These are phyloP conservation scores for Dolichomitus sp. DNA, from an alignment of 2,888 invertebrate species.

Conservation along the genomic window DNA sequence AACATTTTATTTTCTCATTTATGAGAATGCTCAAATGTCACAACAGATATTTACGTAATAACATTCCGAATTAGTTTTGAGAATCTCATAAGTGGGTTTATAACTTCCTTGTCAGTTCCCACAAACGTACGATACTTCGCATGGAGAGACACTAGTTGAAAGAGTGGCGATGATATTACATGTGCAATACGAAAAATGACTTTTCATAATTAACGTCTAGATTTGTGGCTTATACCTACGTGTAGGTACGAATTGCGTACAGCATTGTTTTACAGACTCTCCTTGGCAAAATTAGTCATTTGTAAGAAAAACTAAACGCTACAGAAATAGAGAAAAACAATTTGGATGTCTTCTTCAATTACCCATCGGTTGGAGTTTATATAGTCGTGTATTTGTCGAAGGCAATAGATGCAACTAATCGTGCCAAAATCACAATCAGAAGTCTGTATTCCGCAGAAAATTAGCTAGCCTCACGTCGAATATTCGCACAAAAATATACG, in stretches of 20 bases:
- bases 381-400: not conserved
- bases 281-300: not conserved
- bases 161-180: not conserved
- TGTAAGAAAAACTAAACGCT: not conserved
- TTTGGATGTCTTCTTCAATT: not conserved
- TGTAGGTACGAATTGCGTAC: not conserved
- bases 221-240: not conserved
- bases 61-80: conserved; percentile 3
- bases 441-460: conserved; percentile 17
- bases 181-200: conserved; percentile 4
- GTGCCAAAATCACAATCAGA: not conserved
- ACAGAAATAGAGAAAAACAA: not conserved
- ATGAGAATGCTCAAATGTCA: conserved; percentile 37
- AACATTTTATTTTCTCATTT: conserved; percentile 32
- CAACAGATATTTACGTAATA: conserved; percentile 14
- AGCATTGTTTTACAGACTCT: not conserved
- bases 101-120: not conserved
- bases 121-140: not conserved
- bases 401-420: not conserved
- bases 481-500: conserved; percentile 55
- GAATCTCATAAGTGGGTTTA: conserved; percentile 3
- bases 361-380: too few species aligned
- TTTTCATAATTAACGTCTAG: not conserved
- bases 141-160: not conserved
- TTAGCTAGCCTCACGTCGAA: conserved; percentile 28